These are phyloP conservation scores for Pheosia tremula DNA, from an alignment of 2,888 invertebrate species.

Conservation along the genomic window DNA sequence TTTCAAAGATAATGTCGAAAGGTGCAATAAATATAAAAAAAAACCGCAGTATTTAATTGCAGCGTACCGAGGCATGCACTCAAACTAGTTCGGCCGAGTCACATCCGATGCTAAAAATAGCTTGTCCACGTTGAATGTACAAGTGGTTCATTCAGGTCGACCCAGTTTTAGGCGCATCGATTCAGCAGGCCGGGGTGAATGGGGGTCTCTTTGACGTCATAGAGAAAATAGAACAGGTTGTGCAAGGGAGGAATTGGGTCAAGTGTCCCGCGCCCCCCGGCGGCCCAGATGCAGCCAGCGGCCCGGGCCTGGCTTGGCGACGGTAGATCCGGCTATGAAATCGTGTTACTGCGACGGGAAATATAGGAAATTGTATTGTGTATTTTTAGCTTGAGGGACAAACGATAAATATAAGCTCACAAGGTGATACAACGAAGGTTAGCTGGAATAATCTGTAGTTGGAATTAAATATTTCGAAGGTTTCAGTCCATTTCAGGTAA, in stretches of 20 bases:
- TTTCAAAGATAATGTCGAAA: conserved; percentile 33
- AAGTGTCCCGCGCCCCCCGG: conserved; percentile 54
- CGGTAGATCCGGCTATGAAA: conserved; percentile 40
- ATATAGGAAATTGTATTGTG: conserved; percentile 32
- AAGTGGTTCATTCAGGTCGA: conserved; percentile 74
- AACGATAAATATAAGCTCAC: conserved; percentile 29
- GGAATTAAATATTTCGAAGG: not conserved
- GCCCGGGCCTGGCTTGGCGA: conserved; percentile 37
- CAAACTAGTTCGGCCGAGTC: conserved; percentile 61
- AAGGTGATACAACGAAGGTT: conserved; percentile 37
- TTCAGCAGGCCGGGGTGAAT: conserved; percentile 76
- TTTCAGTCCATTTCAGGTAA: not conserved
- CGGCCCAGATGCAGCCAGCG: conserved; percentile 39
- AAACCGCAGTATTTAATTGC: conserved; percentile 50
- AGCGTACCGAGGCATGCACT: conserved; percentile 52
- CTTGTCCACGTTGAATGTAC: conserved; percentile 63
- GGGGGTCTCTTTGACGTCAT: conserved; percentile 78
- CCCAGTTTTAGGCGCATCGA: conserved; percentile 76
- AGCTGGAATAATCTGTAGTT: conserved; percentile 6
- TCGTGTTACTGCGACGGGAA: conserved; percentile 40
- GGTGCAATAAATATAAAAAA: conserved; percentile 43
- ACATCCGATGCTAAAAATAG: conserved; percentile 70
- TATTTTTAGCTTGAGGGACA: conserved; percentile 55
- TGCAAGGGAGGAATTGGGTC: conserved; percentile 74
- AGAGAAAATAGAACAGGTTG: conserved; percentile 72